These are phyloP conservation scores for Calliphora vicina DNA, from an alignment of 1,140 invertebrate species.

Conservation along the genomic window DNA sequence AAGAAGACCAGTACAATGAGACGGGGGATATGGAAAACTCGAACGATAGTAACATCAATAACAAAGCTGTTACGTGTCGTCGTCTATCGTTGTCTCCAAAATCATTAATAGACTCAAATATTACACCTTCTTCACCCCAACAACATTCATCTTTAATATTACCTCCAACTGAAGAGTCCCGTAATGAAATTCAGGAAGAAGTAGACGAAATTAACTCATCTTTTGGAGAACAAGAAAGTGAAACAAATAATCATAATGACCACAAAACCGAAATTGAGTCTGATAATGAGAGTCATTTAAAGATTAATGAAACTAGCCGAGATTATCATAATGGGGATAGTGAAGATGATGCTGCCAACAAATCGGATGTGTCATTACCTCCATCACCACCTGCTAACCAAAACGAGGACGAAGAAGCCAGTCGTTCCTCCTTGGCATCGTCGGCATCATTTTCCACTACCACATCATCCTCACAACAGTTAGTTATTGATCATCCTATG, in stretches of 20 bases:
- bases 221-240: background rate
- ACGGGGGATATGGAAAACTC: background rate
- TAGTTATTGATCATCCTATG: slow-evolving; percentile 42
- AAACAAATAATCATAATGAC: background rate
- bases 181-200: background rate
- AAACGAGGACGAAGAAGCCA: slow-evolving; percentile 16
- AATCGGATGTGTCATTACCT: background rate
- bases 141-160: background rate
- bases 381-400: background rate
- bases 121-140: background rate
- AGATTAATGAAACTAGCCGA: background rate
- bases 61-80: background rate
- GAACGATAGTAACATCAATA: background rate
- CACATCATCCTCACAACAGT: slow-evolving; percentile 39
- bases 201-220: background rate
- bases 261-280: background rate
- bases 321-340: background rate
- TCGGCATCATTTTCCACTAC: background rate
- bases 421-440: slow-evolving; percentile 35
- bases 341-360: background rate
- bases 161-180: background rate
- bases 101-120: background rate
- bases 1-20: background rate
- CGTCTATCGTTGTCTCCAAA: background rate
- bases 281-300: background rate